Base-by-base conservation (phyloP, 2,113 vertebrate genomes). In the Laticauda laticaudata region DNA sequence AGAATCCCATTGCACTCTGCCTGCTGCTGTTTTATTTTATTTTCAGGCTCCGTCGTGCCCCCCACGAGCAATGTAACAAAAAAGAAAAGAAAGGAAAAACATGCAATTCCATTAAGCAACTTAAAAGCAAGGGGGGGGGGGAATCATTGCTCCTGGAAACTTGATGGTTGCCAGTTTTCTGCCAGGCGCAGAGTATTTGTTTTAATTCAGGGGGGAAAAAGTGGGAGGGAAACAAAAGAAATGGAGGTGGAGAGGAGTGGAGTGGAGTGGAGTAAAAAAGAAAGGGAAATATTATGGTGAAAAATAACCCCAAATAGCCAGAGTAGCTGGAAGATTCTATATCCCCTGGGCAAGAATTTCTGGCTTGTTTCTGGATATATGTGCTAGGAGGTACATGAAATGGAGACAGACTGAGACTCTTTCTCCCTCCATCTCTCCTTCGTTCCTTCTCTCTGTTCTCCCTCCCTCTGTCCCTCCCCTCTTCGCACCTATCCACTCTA, bases 111-210 rank as follows among this genome's bases (percentile, higher is more conserved):
- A 94, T 95, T 96, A 94, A 93, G 87, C 91, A 92, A 91, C 86
- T 95, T 93, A 94, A 94, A 92, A 94, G 56, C 6, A 3, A 54
- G 6, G 56, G 91, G 21, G 64, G 5, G 34, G 88, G 64, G 9
- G 34, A 87, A 55, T 91, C 21, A 94, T 34, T 85, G 92, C 90
- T 95, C 95, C 54, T 95, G 94, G 91, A 87, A 94, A 2, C 2
- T 55, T 93, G 93, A 93, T 86, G 93, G 43, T 56, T 94, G 92
- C 85, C 92, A 94, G 85, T 94, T 93, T 91, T 94, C 91, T 94
- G 94, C 94, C 95, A 94, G 81, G 86, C 26, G 4, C 14, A 10
- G 93, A 94, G 53, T 91, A 91, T 94, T 96, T 96, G 90, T 96
- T 96, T 94, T 94, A 94, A 75, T 92, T 94, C 93, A 69, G 93